phyloP scores from a whole-genome alignment of 2,797 vertebrate species.

The Crenuchus spilurus region DNA sequence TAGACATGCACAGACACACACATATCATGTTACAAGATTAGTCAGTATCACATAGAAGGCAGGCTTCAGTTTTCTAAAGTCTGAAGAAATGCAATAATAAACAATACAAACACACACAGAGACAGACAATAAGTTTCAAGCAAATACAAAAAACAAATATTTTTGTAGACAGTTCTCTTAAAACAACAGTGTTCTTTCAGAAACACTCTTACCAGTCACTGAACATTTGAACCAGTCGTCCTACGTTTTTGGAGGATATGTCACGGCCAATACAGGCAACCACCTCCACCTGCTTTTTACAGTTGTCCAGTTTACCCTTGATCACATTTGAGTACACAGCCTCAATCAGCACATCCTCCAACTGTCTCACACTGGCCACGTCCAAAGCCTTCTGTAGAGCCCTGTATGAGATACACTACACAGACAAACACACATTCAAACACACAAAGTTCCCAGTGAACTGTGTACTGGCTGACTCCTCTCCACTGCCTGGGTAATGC shows the following conservation, averaged over 20 bases:
- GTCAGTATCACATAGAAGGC: too few species aligned
- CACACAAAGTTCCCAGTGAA: background rate
- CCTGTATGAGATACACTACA: constrained; percentile 84
- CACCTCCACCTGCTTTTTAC: constrained; percentile 82
- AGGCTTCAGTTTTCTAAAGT: too few species aligned
- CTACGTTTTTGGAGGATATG: constrained; percentile 79
- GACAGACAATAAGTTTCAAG: background rate
- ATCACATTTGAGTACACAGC: constrained; percentile 84
- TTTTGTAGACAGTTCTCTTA: background rate
- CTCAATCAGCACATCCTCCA: constrained; percentile 85
- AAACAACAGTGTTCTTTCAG: background rate
- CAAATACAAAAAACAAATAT: too few species aligned
- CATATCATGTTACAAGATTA: background rate
- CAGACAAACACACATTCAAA: background rate
- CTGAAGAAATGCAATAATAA: too few species aligned
- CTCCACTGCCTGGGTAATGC: too few species aligned
- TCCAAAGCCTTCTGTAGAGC: constrained; percentile 83
- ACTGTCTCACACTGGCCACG: constrained; percentile 81
- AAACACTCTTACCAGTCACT: constrained; percentile 74
- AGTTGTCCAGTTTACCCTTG: constrained; percentile 83
- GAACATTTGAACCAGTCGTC: constrained; percentile 79
- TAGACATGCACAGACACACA: constrained; percentile 56
- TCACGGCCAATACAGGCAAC: constrained; percentile 84
- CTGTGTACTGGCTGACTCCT: too few species aligned
- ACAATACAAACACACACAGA: constrained; percentile 12